Percentiles rank a stretch among this genome's conserved stretches.
Conservation (phyloP, 2,797 vertebrate species). For the Pseudochirops corinnae region DNA sequence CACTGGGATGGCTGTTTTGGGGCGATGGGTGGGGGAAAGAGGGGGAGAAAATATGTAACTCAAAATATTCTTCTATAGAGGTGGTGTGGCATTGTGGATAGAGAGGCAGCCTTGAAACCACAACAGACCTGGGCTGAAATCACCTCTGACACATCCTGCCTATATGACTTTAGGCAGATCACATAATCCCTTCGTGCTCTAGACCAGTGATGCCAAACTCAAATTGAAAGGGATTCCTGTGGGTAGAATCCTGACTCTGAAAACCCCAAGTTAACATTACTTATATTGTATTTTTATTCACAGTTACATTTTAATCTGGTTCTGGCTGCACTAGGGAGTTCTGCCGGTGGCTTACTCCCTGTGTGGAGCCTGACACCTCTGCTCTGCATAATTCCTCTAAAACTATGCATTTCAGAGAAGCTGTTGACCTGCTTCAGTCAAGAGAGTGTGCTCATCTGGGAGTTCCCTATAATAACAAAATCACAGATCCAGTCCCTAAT, state of each 20-base stretch:
- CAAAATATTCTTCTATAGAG: not conserved
- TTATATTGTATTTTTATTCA: not conserved
- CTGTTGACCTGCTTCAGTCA: not conserved
- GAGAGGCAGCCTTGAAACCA: not conserved
- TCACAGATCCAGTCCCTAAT: not conserved
- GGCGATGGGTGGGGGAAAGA: no score
- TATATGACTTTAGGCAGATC: not conserved
- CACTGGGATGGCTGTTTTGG: no score
- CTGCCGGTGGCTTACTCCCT: not conserved
- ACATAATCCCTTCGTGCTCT: not conserved
- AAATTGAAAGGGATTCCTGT: not conserved
- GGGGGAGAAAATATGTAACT: no score
- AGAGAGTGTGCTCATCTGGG: not conserved
- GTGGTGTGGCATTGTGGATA: not conserved
- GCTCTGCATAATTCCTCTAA: not conserved
- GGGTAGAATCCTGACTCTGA: not conserved
- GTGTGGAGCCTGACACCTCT: not conserved
- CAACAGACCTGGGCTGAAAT: not conserved
- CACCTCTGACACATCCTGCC: not conserved
- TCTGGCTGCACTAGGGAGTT: not conserved
- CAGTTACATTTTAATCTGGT: not conserved
- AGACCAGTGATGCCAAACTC: not conserved
- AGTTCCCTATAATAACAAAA: not conserved
- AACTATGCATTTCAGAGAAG: not conserved
- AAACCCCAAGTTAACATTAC: not conserved